Evolutionary conservation across 2,797 vertebrate species (phyloP).

Genomic region (Simalia tracyae): DNA sequence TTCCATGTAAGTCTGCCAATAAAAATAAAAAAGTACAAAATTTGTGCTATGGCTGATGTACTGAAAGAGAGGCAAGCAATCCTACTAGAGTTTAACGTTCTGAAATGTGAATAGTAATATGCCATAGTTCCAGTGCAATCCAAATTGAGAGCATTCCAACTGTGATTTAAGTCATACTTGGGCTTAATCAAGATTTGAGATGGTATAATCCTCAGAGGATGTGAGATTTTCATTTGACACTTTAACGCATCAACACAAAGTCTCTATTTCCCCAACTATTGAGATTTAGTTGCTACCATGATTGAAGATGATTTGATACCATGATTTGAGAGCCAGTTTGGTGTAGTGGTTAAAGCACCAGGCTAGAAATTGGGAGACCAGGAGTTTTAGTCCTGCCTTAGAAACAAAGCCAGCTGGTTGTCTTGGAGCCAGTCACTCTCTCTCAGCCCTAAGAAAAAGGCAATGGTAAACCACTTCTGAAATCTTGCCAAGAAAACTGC

Average conservation of each 20-base stretch:
- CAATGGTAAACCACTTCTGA: no score
- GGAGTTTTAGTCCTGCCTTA: no score
- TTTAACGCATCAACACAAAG: background rate
- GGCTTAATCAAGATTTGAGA: background rate
- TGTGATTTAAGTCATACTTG: background rate
- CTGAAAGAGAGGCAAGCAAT: background rate
- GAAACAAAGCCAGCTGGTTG: no score
- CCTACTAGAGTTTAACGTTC: background rate
- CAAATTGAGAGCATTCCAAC: background rate
- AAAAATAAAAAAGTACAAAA: background rate
- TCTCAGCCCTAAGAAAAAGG: no score
- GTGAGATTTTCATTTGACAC: background rate
- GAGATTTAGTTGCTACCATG: background rate
- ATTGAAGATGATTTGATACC: no score
- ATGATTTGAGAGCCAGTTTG: no score
- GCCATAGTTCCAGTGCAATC: background rate
- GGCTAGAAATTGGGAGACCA: no score
- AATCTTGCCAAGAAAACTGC: no score
- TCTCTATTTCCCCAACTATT: background rate
- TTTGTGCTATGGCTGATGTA: background rate
- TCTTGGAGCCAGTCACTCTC: no score
- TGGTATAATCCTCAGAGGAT: fast-evolving
- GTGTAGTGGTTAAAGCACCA: no score
- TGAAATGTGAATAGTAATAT: no score
- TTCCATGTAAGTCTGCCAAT: background rate